Evolutionary conservation across 2,797 vertebrate genomes (phyloP), one percentile per base, ranked within the genome.

Genomic region (Anabas testudineus): DNA sequence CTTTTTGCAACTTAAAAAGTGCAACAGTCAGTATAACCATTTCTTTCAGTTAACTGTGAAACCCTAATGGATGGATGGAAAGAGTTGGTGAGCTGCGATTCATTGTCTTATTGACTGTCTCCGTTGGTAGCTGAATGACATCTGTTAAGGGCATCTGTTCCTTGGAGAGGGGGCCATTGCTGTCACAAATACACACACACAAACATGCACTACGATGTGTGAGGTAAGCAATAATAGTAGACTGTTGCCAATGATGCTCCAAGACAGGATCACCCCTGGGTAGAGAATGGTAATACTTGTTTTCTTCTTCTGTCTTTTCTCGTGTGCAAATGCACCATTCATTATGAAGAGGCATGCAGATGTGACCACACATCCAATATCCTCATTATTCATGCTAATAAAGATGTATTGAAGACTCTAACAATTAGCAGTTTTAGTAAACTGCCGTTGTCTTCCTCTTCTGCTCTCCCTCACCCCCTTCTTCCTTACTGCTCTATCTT

Each of bases 101-200:
- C 78, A 67, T 79, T 80, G 76, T 86, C 74, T 75, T 80, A 78
- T 82, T 78, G 83, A 82, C 78, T 41, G 48, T 49, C 63, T 61
- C 66, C 66, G 66, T 74, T 19, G 21, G 57, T 41, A 26, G 72
- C 76, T 81, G 76, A 85, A 80, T 82, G 86, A 88, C 86, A 86
- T 83, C 81, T 85, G 84, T 52, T 86, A 74, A 82, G 80, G 76
- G 66, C 83, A 86, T 86, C 83, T 71, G 71, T 51, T 83, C 61
- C 79, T 61, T 84, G 74, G 77, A 77, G 76, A 81, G 60, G 67
- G 30, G 55, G 49, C 65, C 63, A 79, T 85, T 87, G 79, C 64
- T 69, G 64, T 77, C 78, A 67, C 73, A 60, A 32, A 34, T 1
- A 74, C 66, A 70, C 66, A 68, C 59, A 68, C 8, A 74, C 53